Base-by-base conservation (phyloP, 2,888 invertebrate species). In the Sepiola atlantica region DNA sequence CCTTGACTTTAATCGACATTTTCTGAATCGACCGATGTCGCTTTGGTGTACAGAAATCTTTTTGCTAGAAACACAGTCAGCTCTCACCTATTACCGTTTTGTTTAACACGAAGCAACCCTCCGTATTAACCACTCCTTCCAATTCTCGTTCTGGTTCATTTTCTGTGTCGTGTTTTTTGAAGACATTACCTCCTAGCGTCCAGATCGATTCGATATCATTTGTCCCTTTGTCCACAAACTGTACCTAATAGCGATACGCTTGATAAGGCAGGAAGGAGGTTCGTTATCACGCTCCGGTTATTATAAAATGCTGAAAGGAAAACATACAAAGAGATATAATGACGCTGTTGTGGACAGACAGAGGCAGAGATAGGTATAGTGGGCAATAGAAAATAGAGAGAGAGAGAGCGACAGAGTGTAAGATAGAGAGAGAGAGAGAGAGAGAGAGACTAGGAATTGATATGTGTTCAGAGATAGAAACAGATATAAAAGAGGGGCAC, bases 161-260 rank as follows among this genome's bases (percentile, higher is more conserved):
- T n/a, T 77, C n/a, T 77, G n/a, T 16, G n/a, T n/a, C 77, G 0
- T 77, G n/a, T 16, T 77, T n/a, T 77, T n/a, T 77, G n/a, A 32
- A 77, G n/a, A 32, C 77, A n/a, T 77, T 0, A 32, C n/a, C 32
- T 77, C 77, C 77, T 18, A 77, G n/a, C 18, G 77, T n/a, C 32
- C 14, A 14, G 77, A 77, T 77, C n/a, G 77, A 77, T 77, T n/a
- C 77, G n/a, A 77, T 77, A 77, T 77, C 77, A 77, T 77, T 77
- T 77, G 77, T 77, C 77, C 32, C 77, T 21, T 77, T 77, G 77
- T 77, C 77, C 77, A 77, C 77, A 77, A 77, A 77, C 77, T 77
- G 77, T 77, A 77, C 77, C 77, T 77, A 77, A 77, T 77, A 32
- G 77, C 77, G 77, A 77, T n/a, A 77, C 77, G 77, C 77, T 77